Conservation (phyloP, 1,140 invertebrate species). For the Dendroctonus ponderosae region DNA sequence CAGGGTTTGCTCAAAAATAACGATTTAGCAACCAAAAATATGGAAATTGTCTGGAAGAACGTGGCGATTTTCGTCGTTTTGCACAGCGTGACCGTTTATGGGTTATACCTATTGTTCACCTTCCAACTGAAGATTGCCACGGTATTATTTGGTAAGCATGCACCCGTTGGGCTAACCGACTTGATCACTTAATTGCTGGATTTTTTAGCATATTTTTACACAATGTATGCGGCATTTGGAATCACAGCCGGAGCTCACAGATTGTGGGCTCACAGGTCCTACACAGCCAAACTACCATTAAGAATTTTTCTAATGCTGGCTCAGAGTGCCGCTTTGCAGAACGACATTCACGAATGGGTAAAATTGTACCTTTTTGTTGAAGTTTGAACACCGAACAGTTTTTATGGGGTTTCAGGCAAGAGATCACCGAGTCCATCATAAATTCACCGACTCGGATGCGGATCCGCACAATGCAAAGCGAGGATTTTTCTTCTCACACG, state of each 20-base stretch:
- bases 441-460: slow-evolving; percentile 87
- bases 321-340: slow-evolving; percentile 81
- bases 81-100: slow-evolving; percentile 63
- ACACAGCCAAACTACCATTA: slow-evolving; percentile 82
- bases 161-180: neutral
- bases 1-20: too few species aligned
- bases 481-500: slow-evolving; percentile 91
- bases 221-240: slow-evolving; percentile 53
- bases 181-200: neutral
- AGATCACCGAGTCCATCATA: slow-evolving; percentile 89
- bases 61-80: slow-evolving; percentile 66
- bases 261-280: slow-evolving; percentile 83
- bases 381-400: neutral
- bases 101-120: slow-evolving; percentile 59
- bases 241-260: slow-evolving; percentile 88
- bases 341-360: slow-evolving; percentile 64
- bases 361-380: neutral
- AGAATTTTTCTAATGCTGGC: slow-evolving; percentile 70
- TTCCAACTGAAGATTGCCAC: slow-evolving; percentile 49
- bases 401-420: slow-evolving; percentile 42
- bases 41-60: slow-evolving; percentile 68
- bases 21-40: neutral
- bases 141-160: slow-evolving; percentile 57
- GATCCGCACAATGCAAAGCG: slow-evolving; percentile 85
- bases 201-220: slow-evolving; percentile 26